These are phyloP conservation scores for Cheilinus undulatus DNA, from an alignment of 2,113 vertebrate genomes.

Conservation along the genomic window DNA sequence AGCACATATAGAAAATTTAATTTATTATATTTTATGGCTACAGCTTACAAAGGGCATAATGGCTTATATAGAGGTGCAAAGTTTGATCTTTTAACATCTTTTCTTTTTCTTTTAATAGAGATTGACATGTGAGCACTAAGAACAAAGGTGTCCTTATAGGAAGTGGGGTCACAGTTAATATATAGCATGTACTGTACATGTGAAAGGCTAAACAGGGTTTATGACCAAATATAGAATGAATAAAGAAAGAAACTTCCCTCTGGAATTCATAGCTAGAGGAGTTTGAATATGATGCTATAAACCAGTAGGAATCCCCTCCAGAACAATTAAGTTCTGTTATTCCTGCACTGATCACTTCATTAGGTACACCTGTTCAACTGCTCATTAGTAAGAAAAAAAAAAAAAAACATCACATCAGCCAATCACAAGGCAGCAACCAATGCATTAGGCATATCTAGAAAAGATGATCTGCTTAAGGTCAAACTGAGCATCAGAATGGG, in stretches of 20 bases:
- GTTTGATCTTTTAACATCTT: too few relatives aligned
- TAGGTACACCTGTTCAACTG: too few relatives aligned
- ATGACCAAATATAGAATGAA: not conserved
- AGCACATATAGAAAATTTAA: not conserved
- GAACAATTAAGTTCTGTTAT: not conserved
- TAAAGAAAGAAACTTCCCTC: not conserved
- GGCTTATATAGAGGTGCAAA: too few relatives aligned
- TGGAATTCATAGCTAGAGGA: slow-evolving; percentile 1
- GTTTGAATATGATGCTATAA: slow-evolving; percentile 1
- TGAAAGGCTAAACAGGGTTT: not conserved
- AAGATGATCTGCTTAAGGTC: too few relatives aligned
- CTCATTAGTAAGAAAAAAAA: too few relatives aligned
- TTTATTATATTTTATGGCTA: slow-evolving; percentile 1
- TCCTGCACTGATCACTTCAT: too few relatives aligned
- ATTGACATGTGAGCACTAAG: not conserved
- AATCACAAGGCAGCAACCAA: too few relatives aligned
- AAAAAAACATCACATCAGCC: too few relatives aligned
- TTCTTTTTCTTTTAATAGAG: too few relatives aligned
- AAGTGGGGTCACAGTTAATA: not conserved
- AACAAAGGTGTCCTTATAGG: not conserved
- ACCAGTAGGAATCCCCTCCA: not conserved
- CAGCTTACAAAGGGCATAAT: too few relatives aligned
- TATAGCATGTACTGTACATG: not conserved
- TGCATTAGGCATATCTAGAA: too few relatives aligned
- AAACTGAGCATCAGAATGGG: too few relatives aligned